phyloP scores from a whole-genome alignment of 35 echinoderm and acorn worm genomes.

The Holothuria glaberrima region DNA sequence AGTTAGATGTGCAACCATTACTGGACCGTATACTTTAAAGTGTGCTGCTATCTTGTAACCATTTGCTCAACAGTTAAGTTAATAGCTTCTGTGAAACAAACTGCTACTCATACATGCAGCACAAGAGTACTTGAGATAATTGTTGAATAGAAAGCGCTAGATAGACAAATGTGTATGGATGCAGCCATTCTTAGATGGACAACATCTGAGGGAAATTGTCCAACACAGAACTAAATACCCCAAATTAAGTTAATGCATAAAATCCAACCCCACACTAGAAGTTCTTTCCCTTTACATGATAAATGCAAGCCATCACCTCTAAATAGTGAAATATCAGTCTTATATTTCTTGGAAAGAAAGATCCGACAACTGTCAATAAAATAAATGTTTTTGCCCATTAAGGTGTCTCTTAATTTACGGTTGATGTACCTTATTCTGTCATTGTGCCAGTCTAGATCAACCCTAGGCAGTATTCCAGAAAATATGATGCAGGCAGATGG shows the following conservation, averaged over 20 bases:
- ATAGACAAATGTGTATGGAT: too few species aligned
- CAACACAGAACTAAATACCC: neutral
- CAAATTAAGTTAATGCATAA: neutral
- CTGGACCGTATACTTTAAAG: too few species aligned
- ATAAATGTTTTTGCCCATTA: neutral
- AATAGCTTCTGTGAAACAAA: too few species aligned
- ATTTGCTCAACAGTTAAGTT: too few species aligned
- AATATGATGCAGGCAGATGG: neutral
- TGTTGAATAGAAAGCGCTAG: too few species aligned
- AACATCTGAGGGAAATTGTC: too few species aligned
- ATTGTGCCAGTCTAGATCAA: neutral
- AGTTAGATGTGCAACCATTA: too few species aligned
- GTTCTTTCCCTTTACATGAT: neutral
- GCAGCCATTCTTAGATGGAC: too few species aligned
- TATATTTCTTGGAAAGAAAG: neutral
- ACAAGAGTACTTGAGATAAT: too few species aligned
- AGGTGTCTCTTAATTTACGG: neutral
- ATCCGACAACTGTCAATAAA: neutral
- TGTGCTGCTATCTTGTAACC: too few species aligned
- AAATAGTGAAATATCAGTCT: neutral
- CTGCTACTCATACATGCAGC: too few species aligned
- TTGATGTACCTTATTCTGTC: neutral
- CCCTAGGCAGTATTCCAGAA: conserved; percentile 1
- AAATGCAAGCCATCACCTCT: neutral
- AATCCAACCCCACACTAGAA: neutral